Evolutionary conservation across 2,113 vertebrate species (phyloP), one percentile per base, ranked within the genome.

Genomic region (Gymnocephalus cernua): DNA sequence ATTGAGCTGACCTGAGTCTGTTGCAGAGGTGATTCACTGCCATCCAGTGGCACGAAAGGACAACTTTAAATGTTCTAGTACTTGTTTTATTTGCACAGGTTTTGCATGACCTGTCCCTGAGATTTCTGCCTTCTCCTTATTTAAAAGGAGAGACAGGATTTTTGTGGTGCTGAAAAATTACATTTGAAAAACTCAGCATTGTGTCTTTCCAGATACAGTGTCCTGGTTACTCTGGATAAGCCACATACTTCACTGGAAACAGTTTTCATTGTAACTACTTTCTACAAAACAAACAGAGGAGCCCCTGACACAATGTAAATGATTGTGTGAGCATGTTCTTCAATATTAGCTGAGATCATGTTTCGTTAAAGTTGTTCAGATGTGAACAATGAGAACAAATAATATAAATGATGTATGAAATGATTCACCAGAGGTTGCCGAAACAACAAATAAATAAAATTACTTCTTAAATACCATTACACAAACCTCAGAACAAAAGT

Each of bases 1-100:
- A 47, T 32, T 6, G 21, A 14, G 5, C 27, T 25, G 54, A 13
- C 9, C 64, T 21, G 25, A 58, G 53, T 75, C 14, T 69, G 77
- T 18, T 64, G 58, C 18, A 44, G 65, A 75, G 66, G 80, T 25
- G 65, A 77, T 74, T 83, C 58, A 85, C 73, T 64, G 88, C 86
- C 88, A 88, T 12, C 88, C 59, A 74, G 73, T 90, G 90, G 2
- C 71, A 80, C 77, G 64, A 44, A 50, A 58, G 3, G 7, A 59
- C 29, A 68, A 48, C 44, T 11, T 27, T 2, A 45, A 25, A 25
- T 41, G 38, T 41, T 47, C 0, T 23, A 32, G 2, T 27, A 56
- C 21, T 79, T 35, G 2, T 25, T 58, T 45, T 44, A 16, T 27
- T 54, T 21, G 16, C 7, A 1, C 16, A 54, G 14, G 14, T 47